These are phyloP conservation scores for Nomia melanderi DNA, from an alignment of 1,140 invertebrate genomes.

Conservation along the genomic window DNA sequence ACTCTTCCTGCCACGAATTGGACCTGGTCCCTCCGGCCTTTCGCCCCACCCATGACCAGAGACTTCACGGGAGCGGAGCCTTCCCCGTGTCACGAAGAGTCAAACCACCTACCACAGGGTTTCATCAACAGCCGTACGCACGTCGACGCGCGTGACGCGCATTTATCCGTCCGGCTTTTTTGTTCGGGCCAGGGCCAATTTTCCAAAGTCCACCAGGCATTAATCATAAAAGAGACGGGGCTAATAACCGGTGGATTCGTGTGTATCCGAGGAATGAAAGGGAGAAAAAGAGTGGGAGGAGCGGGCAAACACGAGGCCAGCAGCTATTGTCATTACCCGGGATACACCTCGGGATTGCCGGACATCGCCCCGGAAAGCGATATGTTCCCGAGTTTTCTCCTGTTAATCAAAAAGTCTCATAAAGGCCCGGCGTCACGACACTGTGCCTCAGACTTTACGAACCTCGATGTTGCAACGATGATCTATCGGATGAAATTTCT, in stretches of 20 bases:
- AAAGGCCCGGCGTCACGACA: constrained; percentile 35
- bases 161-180: constrained; percentile 70
- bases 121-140: constrained; percentile 75
- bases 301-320: background rate
- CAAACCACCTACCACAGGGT: constrained; percentile 67
- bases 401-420: constrained; percentile 68
- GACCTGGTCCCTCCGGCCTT: background rate
- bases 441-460: constrained; percentile 14
- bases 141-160: constrained; percentile 76
- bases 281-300: background rate
- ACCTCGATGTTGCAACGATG: too few species aligned
- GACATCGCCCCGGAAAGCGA: constrained; percentile 4
- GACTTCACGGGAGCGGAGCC: constrained; percentile 42
- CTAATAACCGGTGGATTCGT: constrained; percentile 63
- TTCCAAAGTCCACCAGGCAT: constrained; percentile 64
- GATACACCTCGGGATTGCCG: constrained; percentile 33
- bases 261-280: constrained; percentile 4
- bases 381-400: constrained; percentile 46
- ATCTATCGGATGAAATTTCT: constrained; percentile 43
- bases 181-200: constrained; percentile 57
- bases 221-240: constrained; percentile 65
- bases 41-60: background rate
- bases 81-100: constrained; percentile 29
- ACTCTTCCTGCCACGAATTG: constrained; percentile 59
- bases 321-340: constrained; percentile 40